A percentile compares a stretch with the other conserved stretches of the same genome.
phyloP scores from a whole-genome alignment of 2,888 invertebrate genomes.

The Oligia strigilis region DNA sequence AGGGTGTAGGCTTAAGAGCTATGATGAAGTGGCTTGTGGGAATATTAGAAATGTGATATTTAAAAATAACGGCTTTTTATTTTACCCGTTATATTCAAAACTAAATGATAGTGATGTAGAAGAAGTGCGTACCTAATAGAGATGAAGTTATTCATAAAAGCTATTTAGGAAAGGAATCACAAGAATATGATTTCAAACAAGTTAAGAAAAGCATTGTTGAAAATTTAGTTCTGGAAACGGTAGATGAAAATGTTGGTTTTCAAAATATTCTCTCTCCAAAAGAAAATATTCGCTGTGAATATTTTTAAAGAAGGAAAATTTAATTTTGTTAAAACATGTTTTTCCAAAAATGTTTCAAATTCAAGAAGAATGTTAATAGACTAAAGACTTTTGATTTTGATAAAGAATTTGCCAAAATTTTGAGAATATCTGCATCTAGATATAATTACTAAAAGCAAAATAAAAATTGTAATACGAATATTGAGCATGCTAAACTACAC shows the following conservation, averaged over 20 bases:
- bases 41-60: constrained; percentile 34
- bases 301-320: background rate
- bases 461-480: background rate
- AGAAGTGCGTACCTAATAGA: background rate
- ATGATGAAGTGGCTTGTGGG: constrained; percentile 27
- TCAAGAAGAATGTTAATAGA: background rate
- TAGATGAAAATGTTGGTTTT: constrained; percentile 26
- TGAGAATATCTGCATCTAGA: background rate
- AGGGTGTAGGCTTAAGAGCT: constrained; percentile 25
- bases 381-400: background rate
- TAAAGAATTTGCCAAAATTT: background rate
- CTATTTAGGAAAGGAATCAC: constrained; percentile 8
- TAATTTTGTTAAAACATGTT: background rate
- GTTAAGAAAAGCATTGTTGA: constrained; percentile 22
- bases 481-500: constrained; percentile 11
- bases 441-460: background rate
- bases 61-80: background rate
- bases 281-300: constrained; percentile 24
- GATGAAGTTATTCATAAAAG: background rate
- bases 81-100: background rate
- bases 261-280: constrained; percentile 6
- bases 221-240: constrained; percentile 3
- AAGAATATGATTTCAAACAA: constrained; percentile 19
- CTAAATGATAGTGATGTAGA: background rate
- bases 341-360: background rate